Base-by-base conservation (phyloP, 2,888 invertebrate species). In the Hyposoter dolosus region DNA sequence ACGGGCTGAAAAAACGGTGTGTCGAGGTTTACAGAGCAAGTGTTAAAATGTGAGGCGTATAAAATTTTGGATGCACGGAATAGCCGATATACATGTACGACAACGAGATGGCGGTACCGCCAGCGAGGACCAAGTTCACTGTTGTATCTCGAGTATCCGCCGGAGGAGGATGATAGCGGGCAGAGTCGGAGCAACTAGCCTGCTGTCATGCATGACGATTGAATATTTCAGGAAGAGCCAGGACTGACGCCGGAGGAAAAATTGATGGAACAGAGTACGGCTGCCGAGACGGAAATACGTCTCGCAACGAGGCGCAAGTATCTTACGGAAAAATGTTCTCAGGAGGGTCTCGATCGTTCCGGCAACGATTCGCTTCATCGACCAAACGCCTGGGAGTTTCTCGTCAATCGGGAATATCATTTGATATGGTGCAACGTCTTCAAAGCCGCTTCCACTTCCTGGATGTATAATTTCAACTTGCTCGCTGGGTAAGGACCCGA, bases 401-500 rank as follows among this genome's bases (percentile, higher is more conserved):
- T 98, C 92, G 96, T 98, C 91, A 97, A 97, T 94, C 95, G 96
- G 89, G 96, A 97, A 92, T 96, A 97, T 93, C 97, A 97, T 93
- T 95, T 98, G 80, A 97, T 98, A 92, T 98, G 98, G 98, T 97
- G 97, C 92, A 97, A 97, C 92, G 95, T 97, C 88, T 97, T 97
- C 92, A 97, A 97, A 94, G 96, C 96, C 50, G 96, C 96, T 12
- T 98, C 98, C n/a, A 97, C 98, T 23, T 98, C 98, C 0, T 98
- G 98, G 98, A 97, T 98, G 97, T 98, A 98, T 94, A 98, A 98
- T 94, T 98, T 98, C 94, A 98, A 98, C 94, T 94, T 97, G 77
- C 96, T 98, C 94, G 98, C 98, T 10, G 98, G 98, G 94, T 95
- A 94, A 89, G 83, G 40, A 50, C 5, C 56, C 50, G 53, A 10